phyloP scores from a whole-genome alignment of 1,140 invertebrate genomes.

The Onthophagus taurus region DNA sequence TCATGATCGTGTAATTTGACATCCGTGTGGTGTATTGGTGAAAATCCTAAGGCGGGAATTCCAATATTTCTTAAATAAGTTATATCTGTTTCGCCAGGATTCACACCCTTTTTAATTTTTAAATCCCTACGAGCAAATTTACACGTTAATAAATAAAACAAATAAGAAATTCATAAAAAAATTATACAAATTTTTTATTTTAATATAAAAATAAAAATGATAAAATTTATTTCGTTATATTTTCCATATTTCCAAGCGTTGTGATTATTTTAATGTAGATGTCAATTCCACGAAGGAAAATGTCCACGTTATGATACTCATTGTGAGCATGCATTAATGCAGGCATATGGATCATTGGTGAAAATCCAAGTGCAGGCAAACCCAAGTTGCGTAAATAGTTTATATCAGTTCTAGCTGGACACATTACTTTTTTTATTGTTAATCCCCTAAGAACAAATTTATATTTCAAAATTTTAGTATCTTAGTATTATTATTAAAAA shows the following conservation, averaged over 20 bases:
- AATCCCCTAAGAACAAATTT: constrained; percentile 47
- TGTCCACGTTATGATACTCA: constrained; percentile 57
- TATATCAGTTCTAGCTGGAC: constrained; percentile 73
- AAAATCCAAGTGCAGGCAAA: constrained; percentile 68
- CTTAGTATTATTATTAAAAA: no score
- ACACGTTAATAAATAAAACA: no score
- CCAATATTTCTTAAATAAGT: constrained; percentile 56
- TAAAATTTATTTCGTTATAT: constrained; percentile 11
- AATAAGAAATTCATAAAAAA: no score
- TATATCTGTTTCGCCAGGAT: constrained; percentile 73
- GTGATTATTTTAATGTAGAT: constrained; percentile 43
- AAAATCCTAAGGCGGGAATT: constrained; percentile 68
- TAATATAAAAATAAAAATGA: no score
- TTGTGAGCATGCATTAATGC: constrained; percentile 68
- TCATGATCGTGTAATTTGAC: constrained; percentile 68
- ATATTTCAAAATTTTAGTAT: no score
- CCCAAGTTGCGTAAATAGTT: constrained; percentile 56
- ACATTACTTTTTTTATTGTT: constrained; percentile 56
- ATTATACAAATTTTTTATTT: no score
- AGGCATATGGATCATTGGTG: constrained; percentile 66
- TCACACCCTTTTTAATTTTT: constrained; percentile 56
- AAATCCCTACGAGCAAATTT: constrained; percentile 43
- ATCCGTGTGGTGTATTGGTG: constrained; percentile 66
- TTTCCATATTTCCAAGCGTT: constrained; percentile 41
- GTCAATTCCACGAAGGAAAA: constrained; percentile 60